Evolutionary conservation across 2,888 invertebrate genomes (phyloP).

Genomic region (Oscheius sp.): DNA sequence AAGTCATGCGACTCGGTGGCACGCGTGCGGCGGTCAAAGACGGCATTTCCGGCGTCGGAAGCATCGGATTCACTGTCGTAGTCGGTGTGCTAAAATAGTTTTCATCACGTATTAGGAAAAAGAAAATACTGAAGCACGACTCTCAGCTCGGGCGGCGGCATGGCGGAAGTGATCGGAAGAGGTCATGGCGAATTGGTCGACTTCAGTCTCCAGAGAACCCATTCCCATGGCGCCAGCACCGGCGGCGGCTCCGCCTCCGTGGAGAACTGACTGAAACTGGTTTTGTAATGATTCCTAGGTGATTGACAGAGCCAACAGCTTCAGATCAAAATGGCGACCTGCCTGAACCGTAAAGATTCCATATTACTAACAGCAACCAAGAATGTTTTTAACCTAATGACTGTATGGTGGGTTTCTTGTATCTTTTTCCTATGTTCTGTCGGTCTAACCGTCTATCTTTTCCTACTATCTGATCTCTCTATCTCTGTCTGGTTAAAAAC

Average conservation of each 20-base stretch:
- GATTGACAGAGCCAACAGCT: no score
- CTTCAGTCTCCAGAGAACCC: conserved; percentile 48
- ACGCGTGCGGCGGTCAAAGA: conserved; percentile 52
- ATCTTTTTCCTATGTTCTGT: no score
- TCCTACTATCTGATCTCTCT: no score
- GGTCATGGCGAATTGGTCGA: conserved; percentile 62
- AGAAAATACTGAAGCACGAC: conserved; percentile 32
- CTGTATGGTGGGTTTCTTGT: no score
- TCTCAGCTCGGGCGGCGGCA: conserved; percentile 43
- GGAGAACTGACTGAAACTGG: conserved; percentile 8
- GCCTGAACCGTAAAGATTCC: no score
- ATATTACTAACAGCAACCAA: no score
- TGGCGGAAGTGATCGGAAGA: conserved; percentile 57
- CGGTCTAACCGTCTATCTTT: no score
- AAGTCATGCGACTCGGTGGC: conserved; percentile 60
- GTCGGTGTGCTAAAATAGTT: conserved; percentile 21
- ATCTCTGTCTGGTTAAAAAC: no score
- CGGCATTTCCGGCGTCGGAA: conserved; percentile 54
- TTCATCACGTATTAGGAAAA: neutral
- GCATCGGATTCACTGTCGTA: conserved; percentile 52
- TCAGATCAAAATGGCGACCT: no score
- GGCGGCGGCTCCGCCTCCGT: conserved; percentile 23
- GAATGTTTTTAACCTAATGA: no score
- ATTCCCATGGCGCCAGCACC: neutral
- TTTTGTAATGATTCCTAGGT: no score